phyloP scores from a whole-genome alignment of 2,797 vertebrate genomes.

The Periophthalmus magnuspinnatus region DNA sequence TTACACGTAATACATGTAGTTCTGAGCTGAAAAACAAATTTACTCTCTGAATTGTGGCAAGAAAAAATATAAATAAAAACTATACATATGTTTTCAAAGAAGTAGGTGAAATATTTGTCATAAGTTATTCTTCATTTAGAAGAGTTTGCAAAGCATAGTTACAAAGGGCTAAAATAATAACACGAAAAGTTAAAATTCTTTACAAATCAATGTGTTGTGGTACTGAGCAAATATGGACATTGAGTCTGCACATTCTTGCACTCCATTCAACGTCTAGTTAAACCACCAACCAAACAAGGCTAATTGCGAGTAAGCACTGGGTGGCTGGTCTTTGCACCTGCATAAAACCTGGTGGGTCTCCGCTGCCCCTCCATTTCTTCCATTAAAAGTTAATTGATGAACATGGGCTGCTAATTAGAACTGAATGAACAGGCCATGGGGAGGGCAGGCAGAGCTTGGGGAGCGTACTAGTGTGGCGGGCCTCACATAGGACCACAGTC shows the following conservation, averaged over 20 bases:
- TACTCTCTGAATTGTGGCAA: too few species aligned
- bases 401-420: slow-evolving; percentile 73
- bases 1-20: too few species aligned
- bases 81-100: too few species aligned
- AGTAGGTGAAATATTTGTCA: too few species aligned
- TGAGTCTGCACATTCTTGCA: slow-evolving; percentile 4
- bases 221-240: neutral
- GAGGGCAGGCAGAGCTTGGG: slow-evolving; percentile 47
- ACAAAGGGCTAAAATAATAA: neutral
- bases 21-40: too few species aligned
- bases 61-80: too few species aligned
- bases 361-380: slow-evolving; percentile 61
- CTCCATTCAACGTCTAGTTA: slow-evolving; percentile 29
- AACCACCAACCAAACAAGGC: slow-evolving; percentile 48
- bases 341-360: slow-evolving; percentile 58
- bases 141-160: slow-evolving; percentile 12
- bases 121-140: neutral
- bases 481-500: slow-evolving; percentile 64
- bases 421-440: slow-evolving; percentile 64
- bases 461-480: slow-evolving; percentile 55
- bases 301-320: slow-evolving; percentile 62
- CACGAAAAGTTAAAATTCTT: neutral
- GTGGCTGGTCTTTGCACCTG: slow-evolving; percentile 63
- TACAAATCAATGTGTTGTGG: slow-evolving; percentile 1
- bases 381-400: slow-evolving; percentile 79